Evolutionary conservation across 2,113 vertebrate genomes (phyloP).

Genomic region (Cyprinodon tularosa): DNA sequence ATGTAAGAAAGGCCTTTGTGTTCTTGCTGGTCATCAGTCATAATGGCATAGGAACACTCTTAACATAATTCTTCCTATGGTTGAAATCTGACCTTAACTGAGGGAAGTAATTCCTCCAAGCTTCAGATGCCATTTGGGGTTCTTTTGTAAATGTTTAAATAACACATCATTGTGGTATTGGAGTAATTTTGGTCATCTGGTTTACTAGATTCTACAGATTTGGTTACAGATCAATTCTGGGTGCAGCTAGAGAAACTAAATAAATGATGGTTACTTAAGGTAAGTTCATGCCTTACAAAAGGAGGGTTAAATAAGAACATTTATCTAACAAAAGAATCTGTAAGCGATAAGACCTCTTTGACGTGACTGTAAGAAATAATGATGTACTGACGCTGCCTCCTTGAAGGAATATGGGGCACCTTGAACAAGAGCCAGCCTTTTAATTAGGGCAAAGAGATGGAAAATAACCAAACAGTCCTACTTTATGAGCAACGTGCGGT

Average conservation of each 20-base stretch:
- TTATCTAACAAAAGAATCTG: neutral
- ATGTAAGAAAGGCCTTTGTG: too few species aligned
- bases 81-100: too few species aligned
- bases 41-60: too few species aligned
- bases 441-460: constrained; percentile 74
- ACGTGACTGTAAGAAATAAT: constrained; percentile 30
- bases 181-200: neutral
- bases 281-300: neutral
- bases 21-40: too few species aligned
- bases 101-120: neutral
- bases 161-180: neutral
- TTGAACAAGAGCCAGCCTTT: constrained; percentile 67
- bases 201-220: neutral
- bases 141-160: neutral
- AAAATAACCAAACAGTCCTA: constrained; percentile 65
- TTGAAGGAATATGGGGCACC: constrained; percentile 66
- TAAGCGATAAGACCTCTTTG: neutral
- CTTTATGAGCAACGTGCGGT: constrained; percentile 75
- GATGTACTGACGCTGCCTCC: constrained; percentile 34
- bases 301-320: neutral
- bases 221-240: neutral
- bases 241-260: neutral
- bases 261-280: neutral
- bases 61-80: too few species aligned
- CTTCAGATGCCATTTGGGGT: neutral